Evolutionary conservation across 2,797 vertebrate species (phyloP).

Genomic region (Coregonus sp.): DNA sequence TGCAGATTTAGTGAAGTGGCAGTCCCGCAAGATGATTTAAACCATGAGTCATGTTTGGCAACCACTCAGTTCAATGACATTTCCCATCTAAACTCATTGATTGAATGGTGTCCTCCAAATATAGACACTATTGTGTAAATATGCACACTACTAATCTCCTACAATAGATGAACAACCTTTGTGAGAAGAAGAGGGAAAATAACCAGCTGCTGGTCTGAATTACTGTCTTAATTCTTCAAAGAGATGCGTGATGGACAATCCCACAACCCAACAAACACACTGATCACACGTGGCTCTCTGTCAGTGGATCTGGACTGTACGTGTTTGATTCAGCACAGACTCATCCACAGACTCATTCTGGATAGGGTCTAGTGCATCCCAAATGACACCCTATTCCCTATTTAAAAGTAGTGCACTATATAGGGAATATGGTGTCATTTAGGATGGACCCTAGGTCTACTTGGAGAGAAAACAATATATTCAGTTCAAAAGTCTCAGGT

Average conservation of each 20-base stretch:
- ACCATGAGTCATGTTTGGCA: background rate
- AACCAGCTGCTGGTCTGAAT: constrained; percentile 69
- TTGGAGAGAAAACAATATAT: constrained; percentile 63
- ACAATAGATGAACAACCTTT: constrained; percentile 55
- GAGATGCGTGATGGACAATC: constrained; percentile 67
- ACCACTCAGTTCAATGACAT: background rate
- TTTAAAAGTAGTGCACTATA: background rate
- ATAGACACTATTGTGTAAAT: constrained; percentile 10
- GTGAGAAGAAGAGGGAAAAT: constrained; percentile 51
- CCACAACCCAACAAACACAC: constrained; percentile 51
- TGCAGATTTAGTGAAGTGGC: background rate
- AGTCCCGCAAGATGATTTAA: background rate
- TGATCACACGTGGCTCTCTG: constrained; percentile 52
- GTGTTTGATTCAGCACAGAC: constrained; percentile 68
- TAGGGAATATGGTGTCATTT: background rate
- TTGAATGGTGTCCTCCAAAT: constrained; percentile 13
- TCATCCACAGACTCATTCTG: constrained; percentile 30
- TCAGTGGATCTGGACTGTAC: constrained; percentile 56
- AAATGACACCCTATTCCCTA: background rate
- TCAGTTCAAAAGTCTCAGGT: constrained; percentile 40
- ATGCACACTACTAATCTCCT: constrained; percentile 36
- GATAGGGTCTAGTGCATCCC: constrained; percentile 13
- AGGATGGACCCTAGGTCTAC: constrained; percentile 28
- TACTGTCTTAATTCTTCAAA: constrained; percentile 68
- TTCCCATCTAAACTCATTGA: constrained; percentile 12